Percentiles rank a stretch among this genome's conserved stretches.
Conservation (phyloP, 2,888 invertebrate genomes). For the Epiblema foenella region DNA sequence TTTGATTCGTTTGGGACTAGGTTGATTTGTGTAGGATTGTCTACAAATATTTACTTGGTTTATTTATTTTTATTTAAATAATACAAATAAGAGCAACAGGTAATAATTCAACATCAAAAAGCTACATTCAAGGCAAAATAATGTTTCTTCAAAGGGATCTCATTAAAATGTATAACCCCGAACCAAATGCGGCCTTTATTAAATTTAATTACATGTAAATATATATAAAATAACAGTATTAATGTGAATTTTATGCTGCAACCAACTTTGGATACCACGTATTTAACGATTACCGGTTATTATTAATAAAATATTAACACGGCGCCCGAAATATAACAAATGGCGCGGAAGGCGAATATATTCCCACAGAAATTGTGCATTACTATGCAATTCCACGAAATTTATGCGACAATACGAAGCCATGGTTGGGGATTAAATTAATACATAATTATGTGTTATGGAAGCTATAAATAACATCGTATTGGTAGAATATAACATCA, state of each 20-base stretch:
- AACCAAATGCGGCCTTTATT: too few species aligned
- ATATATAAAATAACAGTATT: not conserved
- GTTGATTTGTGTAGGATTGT: too few species aligned
- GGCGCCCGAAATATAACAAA: conserved; percentile 34
- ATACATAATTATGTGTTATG: conserved; percentile 35
- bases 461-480: not conserved
- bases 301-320: conserved; percentile 37
- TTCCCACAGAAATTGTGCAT: conserved; percentile 41
- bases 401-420: conserved; percentile 36
- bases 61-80: too few species aligned
- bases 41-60: too few species aligned
- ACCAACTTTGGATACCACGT: not conserved
- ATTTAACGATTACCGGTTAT: conserved; percentile 32
- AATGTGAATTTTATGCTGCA: not conserved
- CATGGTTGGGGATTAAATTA: conserved; percentile 24
- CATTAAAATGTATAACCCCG: too few species aligned
- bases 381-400: conserved; percentile 32
- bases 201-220: too few species aligned
- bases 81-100: too few species aligned
- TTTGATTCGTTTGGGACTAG: too few species aligned
- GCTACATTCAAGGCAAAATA: too few species aligned
- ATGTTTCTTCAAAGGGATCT: too few species aligned
- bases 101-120: too few species aligned
- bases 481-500: not conserved
- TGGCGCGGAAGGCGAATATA: conserved; percentile 35